Conservation (phyloP, 2,888 invertebrate genomes). For the Cylloceria caligata region DNA sequence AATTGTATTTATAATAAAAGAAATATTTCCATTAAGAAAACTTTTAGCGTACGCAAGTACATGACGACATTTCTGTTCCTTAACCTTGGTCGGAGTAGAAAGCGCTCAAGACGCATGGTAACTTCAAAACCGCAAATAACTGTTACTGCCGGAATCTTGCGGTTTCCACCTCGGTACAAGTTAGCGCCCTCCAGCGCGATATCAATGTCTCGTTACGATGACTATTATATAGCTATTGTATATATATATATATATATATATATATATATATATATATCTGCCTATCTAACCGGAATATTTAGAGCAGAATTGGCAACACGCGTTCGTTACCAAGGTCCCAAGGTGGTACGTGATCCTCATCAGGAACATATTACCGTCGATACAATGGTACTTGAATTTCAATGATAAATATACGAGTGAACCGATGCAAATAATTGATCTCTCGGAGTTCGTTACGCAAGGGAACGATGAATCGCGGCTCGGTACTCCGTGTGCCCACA, state of each 20-base stretch:
- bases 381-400: conserved; percentile 14
- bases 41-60: background rate
- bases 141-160: conserved; percentile 81
- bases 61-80: background rate
- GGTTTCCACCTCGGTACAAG: conserved; percentile 78
- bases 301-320: background rate
- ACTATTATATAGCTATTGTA: conserved; percentile 16
- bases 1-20: background rate
- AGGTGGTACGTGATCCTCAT: conserved; percentile 31
- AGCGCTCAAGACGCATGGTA: conserved; percentile 10
- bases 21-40: background rate
- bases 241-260: too few relatives aligned
- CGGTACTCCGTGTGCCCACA: background rate
- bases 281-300: conserved; percentile 5
- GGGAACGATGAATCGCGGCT: conserved; percentile 29
- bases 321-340: conserved; percentile 10
- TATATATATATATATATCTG: too few relatives aligned
- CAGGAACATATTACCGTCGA: conserved; percentile 22
- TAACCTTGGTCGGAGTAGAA: background rate
- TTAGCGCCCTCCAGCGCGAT: conserved; percentile 68
- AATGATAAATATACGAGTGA: conserved; percentile 28
- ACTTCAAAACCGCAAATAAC: conserved; percentile 80
- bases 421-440: conserved; percentile 21
- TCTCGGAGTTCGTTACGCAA: conserved; percentile 47
- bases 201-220: conserved; percentile 75